A percentile compares a stretch with the other conserved stretches of the same genome.
Conservation (phyloP, 2,888 invertebrate genomes). For the Pycnomerus fuliginosus region DNA sequence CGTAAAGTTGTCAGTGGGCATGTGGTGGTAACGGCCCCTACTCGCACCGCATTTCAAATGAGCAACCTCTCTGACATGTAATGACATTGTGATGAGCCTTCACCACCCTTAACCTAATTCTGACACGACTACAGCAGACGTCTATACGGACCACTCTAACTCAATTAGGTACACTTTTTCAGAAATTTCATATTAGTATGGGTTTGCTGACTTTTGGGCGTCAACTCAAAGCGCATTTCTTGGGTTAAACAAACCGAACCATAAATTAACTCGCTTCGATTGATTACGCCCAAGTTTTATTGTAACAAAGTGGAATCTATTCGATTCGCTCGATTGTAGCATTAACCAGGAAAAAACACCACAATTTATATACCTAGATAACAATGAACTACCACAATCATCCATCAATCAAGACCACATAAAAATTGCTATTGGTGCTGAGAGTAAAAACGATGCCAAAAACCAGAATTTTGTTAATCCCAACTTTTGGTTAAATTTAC, state of each 20-base stretch:
- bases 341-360: slow-evolving; percentile 10
- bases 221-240: slow-evolving; percentile 3
- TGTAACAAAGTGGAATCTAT: slow-evolving; percentile 17
- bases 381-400: slow-evolving; percentile 11
- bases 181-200: no score
- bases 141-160: not conserved
- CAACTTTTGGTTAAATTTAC: slow-evolving; percentile 31
- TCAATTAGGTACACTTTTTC: no score
- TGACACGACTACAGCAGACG: not conserved
- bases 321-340: slow-evolving; percentile 20
- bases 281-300: slow-evolving; percentile 16
- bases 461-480: no score
- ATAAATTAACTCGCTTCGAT: slow-evolving; percentile 20
- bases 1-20: slow-evolving; percentile 55
- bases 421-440: no score
- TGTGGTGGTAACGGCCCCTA: slow-evolving; percentile 53
- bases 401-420: no score
- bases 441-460: no score
- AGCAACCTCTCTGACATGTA: slow-evolving; percentile 48
- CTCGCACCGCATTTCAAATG: slow-evolving; percentile 51
- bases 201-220: no score
- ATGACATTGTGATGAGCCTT: slow-evolving; percentile 51
- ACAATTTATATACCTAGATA: slow-evolving; percentile 13
- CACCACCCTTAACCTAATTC: slow-evolving; percentile 6
- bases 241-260: slow-evolving; percentile 9